Conservation (phyloP, 2,888 invertebrate genomes). For the Leucoma salicis region DNA sequence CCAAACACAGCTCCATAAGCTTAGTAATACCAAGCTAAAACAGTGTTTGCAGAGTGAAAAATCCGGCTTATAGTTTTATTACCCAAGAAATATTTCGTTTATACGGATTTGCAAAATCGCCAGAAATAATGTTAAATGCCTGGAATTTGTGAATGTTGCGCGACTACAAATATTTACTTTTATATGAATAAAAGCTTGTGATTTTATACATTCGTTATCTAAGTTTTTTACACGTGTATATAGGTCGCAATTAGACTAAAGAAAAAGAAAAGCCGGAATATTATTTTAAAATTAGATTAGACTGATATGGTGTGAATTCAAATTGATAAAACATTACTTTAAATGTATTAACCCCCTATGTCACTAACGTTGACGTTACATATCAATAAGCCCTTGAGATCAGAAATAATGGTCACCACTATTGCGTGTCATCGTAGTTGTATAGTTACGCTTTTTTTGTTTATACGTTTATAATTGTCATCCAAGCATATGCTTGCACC, state of each 20-base stretch:
- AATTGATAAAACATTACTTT: no score
- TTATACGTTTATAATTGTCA: no score
- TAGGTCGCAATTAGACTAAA: background rate
- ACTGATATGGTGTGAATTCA: no score
- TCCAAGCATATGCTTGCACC: no score
- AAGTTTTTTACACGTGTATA: background rate
- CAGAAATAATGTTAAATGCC: background rate
- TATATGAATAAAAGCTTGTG: background rate
- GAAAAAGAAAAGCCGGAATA: no score
- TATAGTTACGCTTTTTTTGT: no score
- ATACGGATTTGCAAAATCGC: background rate
- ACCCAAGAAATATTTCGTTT: background rate
- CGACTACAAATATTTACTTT: background rate
- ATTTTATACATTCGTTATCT: background rate
- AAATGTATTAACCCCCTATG: no score
- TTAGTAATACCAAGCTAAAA: background rate
- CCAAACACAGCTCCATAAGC: background rate
- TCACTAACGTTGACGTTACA: no score
- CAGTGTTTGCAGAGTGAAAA: slow-evolving; percentile 7
- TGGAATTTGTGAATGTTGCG: background rate
- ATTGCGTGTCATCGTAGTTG: no score
- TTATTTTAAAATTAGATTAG: no score
- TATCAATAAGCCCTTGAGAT: no score
- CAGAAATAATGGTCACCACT: no score
- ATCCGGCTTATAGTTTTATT: slow-evolving; percentile 5